Conservation (phyloP, 2,888 invertebrate genomes). For the Ormyrus rosae region DNA sequence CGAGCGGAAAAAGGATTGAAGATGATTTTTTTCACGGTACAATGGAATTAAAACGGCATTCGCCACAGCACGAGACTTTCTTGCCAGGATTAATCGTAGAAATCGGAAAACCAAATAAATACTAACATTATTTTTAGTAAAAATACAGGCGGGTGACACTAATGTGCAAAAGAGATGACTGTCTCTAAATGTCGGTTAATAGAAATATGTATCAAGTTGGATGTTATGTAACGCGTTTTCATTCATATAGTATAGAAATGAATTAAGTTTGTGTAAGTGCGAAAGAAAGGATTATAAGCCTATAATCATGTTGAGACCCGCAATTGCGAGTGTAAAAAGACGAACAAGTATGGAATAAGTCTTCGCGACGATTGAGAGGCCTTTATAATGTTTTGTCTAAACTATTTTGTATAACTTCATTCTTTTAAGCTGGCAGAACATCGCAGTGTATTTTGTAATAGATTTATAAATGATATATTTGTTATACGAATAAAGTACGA, state of each 20-base stretch:
- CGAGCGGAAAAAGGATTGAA: constrained; percentile 16
- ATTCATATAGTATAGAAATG: constrained; percentile 28
- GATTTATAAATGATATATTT: constrained; percentile 54
- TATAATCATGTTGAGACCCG: constrained; percentile 11
- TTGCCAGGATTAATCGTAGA: constrained; percentile 54
- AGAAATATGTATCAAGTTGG: constrained; percentile 15
- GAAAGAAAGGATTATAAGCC: neutral
- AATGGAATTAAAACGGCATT: constrained; percentile 26
- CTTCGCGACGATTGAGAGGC: constrained; percentile 33
- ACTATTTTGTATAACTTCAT: constrained; percentile 49
- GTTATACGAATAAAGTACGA: constrained; percentile 56
- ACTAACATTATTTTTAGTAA: constrained; percentile 52
- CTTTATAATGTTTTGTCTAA: constrained; percentile 45
- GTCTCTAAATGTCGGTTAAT: constrained; percentile 26
- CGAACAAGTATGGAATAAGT: constrained; percentile 38
- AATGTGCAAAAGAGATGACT: constrained; percentile 44
- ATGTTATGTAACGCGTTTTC: constrained; percentile 25
- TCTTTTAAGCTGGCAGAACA: constrained; percentile 36
- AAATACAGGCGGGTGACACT: constrained; percentile 35
- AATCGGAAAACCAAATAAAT: constrained; percentile 56
- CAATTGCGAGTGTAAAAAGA: constrained; percentile 16
- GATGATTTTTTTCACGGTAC: constrained; percentile 17
- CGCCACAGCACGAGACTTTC: constrained; percentile 52
- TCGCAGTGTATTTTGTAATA: constrained; percentile 52
- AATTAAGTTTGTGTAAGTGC: constrained; percentile 28